Evolutionary conservation across 1,140 invertebrate species (phyloP).

Genomic region (Mercenaria mercenaria): DNA sequence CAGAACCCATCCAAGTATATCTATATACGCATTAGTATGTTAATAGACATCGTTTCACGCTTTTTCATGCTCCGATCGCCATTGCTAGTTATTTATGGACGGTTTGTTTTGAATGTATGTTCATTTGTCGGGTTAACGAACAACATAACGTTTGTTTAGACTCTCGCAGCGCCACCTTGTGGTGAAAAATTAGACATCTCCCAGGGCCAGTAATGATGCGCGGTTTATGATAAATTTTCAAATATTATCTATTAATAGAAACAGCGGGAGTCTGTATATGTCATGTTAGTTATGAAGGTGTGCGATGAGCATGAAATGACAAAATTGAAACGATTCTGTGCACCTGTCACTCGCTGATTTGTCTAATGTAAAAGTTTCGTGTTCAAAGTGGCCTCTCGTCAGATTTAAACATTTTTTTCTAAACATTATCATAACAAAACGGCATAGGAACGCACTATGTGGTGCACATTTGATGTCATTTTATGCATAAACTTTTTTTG

Average conservation of each 20-base stretch:
- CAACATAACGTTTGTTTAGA: slow-evolving; percentile 37
- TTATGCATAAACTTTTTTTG: neutral
- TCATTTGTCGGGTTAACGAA: slow-evolving; percentile 57
- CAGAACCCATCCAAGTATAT: too few species aligned
- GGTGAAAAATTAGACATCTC: neutral
- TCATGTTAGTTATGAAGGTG: neutral
- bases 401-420: slow-evolving; percentile 9
- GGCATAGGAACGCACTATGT: neutral
- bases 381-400: slow-evolving; percentile 29
- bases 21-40: neutral
- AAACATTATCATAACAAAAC: slow-evolving; percentile 3
- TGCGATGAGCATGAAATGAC: slow-evolving; percentile 54
- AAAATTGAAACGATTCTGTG: slow-evolving; percentile 26
- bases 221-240: slow-evolving; percentile 34
- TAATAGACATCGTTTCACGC: slow-evolving; percentile 15
- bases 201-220: slow-evolving; percentile 30
- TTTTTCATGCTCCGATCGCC: neutral
- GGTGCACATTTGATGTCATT: neutral
- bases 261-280: neutral
- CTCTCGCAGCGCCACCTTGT: slow-evolving; percentile 30
- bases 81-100: neutral
- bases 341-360: slow-evolving; percentile 58
- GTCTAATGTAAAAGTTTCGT: slow-evolving; percentile 34
- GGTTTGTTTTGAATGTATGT: neutral
- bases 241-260: neutral